Conservation (phyloP, 2,113 vertebrate genomes). For the Lutjanus erythropterus region DNA sequence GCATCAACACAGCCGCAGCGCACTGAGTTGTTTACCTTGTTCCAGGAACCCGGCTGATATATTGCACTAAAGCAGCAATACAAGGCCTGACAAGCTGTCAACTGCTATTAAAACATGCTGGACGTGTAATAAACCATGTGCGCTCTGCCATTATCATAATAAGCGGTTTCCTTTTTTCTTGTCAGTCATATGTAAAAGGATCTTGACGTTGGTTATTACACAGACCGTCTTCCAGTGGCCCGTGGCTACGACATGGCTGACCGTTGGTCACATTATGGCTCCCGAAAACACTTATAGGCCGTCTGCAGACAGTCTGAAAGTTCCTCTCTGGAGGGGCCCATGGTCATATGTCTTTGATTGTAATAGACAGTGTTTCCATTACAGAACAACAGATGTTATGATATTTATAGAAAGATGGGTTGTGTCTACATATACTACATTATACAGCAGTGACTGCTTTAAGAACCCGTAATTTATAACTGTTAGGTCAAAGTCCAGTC, state of each 20-base stretch:
- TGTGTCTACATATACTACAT: not conserved
- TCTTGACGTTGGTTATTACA: constrained; percentile 18
- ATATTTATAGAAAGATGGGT: not conserved
- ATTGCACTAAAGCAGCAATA: constrained; percentile 46
- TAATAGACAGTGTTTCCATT: constrained; percentile 7
- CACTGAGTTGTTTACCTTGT: constrained; percentile 2
- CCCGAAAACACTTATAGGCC: not conserved
- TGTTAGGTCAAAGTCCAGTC: not conserved
- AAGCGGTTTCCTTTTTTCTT: constrained; percentile 13
- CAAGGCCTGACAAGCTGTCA: not conserved
- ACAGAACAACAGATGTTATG: constrained; percentile 9
- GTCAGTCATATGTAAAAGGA: not conserved
- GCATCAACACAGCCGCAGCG: not conserved
- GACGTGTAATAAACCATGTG: constrained; percentile 16
- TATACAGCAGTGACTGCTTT: not conserved
- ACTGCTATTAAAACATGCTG: constrained; percentile 21
- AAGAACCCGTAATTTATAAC: not conserved
- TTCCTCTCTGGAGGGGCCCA: not conserved
- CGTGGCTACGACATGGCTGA: not conserved
- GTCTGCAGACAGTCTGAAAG: not conserved
- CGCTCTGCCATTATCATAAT: constrained; percentile 19
- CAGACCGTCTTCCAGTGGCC: not conserved
- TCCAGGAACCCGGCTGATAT: constrained; percentile 8
- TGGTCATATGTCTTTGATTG: constrained; percentile 3
- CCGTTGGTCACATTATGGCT: constrained; percentile 2